These are phyloP conservation scores for Helicolenus hilgendorfi DNA, from an alignment of 2,797 vertebrate genomes.

Conservation along the genomic window DNA sequence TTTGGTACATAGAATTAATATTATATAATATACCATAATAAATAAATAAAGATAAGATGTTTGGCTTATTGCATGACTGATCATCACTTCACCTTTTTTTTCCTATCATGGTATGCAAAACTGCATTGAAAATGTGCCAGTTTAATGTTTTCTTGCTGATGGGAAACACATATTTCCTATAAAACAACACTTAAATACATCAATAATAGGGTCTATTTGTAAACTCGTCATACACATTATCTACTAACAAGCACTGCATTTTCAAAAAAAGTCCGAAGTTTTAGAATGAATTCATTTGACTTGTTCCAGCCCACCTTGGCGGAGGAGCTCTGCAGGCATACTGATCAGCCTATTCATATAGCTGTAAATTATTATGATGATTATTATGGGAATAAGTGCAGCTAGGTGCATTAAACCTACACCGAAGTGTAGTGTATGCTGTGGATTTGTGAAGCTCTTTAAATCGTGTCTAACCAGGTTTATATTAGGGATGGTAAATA, in stretches of 20 bases:
- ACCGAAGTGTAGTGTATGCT: neutral
- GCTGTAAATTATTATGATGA: neutral
- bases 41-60: neutral
- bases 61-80: neutral
- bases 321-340: neutral
- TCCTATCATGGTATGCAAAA: neutral
- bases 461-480: neutral
- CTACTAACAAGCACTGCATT: neutral
- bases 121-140: neutral
- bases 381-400: neutral
- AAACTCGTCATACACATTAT: neutral
- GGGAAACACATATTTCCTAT: neutral
- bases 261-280: neutral
- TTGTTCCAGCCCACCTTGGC: neutral
- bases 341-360: neutral
- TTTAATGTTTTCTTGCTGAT: neutral
- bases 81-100: neutral
- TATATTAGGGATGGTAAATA: accelerated
- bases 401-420: neutral
- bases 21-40: too few species aligned
- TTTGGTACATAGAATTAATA: too few species aligned
- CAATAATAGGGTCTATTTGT: neutral
- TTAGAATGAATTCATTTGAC: neutral
- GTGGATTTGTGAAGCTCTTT: neutral
- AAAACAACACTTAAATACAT: neutral